Evolutionary conservation across 2,888 invertebrate species (phyloP).

Genomic region (Macrosoma leucophasiata): DNA sequence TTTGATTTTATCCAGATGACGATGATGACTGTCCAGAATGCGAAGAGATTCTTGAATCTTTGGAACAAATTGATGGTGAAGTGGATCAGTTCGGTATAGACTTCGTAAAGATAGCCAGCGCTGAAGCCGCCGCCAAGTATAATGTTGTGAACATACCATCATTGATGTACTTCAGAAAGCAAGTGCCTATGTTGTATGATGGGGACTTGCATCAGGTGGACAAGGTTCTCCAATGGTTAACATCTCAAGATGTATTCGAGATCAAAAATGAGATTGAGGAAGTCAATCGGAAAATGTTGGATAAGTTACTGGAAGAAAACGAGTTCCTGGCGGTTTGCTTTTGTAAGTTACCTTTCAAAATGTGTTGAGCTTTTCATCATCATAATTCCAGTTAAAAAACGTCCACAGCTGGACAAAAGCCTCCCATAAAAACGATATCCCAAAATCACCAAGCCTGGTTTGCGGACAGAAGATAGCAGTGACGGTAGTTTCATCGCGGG

Average conservation of each 20-base stretch:
- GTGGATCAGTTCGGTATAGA: slow-evolving; percentile 95
- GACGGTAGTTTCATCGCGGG: too few relatives aligned
- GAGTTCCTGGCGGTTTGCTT: slow-evolving; percentile 97
- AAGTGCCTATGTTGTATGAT: slow-evolving; percentile 90
- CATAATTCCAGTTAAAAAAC: too few relatives aligned
- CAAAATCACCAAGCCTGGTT: too few relatives aligned
- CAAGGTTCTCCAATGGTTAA: slow-evolving; percentile 90
- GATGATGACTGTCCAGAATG: slow-evolving; percentile 95
- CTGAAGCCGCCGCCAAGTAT: slow-evolving; percentile 87
- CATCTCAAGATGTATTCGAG: slow-evolving; percentile 95
- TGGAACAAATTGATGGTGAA: slow-evolving; percentile 97
- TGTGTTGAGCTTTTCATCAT: too few relatives aligned
- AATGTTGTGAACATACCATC: slow-evolving; percentile 90
- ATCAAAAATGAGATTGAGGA: slow-evolving; percentile 98
- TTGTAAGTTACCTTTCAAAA: slow-evolving; percentile 79
- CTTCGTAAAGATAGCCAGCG: slow-evolving; percentile 92
- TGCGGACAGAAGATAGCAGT: too few relatives aligned
- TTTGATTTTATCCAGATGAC: slow-evolving; percentile 71
- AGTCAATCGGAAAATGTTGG: slow-evolving; percentile 96
- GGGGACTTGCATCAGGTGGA: slow-evolving; percentile 93
- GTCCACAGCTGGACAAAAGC: too few relatives aligned
- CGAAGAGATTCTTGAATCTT: slow-evolving; percentile 89
- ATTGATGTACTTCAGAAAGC: slow-evolving; percentile 89
- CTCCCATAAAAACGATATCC: too few relatives aligned
- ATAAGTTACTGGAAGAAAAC: slow-evolving; percentile 94